Conservation (phyloP, 1,140 invertebrate genomes). For the Solenopsis invicta region DNA sequence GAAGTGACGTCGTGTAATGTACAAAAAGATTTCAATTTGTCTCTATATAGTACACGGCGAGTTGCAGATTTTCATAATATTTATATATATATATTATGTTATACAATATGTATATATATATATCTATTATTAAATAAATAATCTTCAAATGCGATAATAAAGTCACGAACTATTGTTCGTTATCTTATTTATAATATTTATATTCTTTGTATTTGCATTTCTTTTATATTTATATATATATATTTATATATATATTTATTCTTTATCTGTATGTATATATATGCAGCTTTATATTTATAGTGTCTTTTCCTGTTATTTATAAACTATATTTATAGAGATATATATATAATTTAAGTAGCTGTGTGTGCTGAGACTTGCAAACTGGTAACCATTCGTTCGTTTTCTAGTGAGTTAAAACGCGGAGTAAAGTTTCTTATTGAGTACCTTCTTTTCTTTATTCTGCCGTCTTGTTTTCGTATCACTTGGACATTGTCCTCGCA, state of each 20-base stretch:
- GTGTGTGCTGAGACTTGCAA: slow-evolving; percentile 80
- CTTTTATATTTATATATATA: slow-evolving; percentile 77
- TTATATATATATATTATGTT: slow-evolving; percentile 80
- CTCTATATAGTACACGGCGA: slow-evolving; percentile 62
- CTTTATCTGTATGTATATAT: slow-evolving; percentile 73
- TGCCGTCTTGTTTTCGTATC: background rate
- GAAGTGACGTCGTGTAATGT: slow-evolving; percentile 75
- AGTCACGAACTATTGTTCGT: slow-evolving; percentile 79
- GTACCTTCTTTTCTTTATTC: background rate
- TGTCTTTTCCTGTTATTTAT: slow-evolving; percentile 75
- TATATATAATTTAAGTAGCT: slow-evolving; percentile 77
- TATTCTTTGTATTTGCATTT: slow-evolving; percentile 80
- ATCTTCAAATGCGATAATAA: slow-evolving; percentile 86
- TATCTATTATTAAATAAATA: slow-evolving; percentile 85
- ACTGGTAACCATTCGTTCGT: slow-evolving; percentile 81
- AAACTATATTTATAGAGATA: slow-evolving; percentile 78
- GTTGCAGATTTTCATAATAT: slow-evolving; percentile 69
- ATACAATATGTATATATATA: slow-evolving; percentile 79
- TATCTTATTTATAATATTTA: slow-evolving; percentile 79
- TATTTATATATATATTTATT: slow-evolving; percentile 77
- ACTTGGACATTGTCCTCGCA: background rate
- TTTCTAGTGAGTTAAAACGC: slow-evolving; percentile 60
- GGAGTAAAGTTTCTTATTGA: slow-evolving; percentile 29
- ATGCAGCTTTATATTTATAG: slow-evolving; percentile 78
- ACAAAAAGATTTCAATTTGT: slow-evolving; percentile 74